Evolutionary conservation across 2,113 vertebrate genomes (phyloP), one percentile per base, ranked within the genome.

Genomic region (Xyliphius kryptos): DNA sequence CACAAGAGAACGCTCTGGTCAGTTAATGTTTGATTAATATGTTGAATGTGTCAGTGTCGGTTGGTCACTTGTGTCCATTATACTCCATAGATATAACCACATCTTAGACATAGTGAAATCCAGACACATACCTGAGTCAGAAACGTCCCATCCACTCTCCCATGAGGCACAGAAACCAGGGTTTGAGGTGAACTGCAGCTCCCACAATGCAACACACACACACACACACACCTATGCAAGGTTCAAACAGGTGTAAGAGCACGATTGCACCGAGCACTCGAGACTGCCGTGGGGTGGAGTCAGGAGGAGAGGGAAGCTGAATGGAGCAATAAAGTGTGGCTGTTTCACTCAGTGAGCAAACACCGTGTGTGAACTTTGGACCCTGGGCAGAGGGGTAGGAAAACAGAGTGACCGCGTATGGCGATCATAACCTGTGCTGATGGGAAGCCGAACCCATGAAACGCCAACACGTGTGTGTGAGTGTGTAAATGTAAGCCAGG

Each of bases 301-400:
- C 40, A 56, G 6, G 7, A 19, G 9, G 7, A 44, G n/a, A 50
- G 51, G 38, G 15, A 37, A 55, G 56, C 1, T 1, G 59, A 56
- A 32, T 6, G 32, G 41, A 14, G 20, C 10, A n/a, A n/a, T n/a
- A n/a, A n/a, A n/a, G n/a, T n/a, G n/a, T n/a, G n/a, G n/a, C n/a
- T n/a, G 38, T 32, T 49, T 26, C 22, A 58, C 15, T 38, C 49
- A 10, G 48, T 67, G 44, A 32, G 56, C 66, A 73, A 73, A 73
- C 57, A 69, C 19, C 15, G 50, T n/a, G 19, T n/a, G 5, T 73
- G 67, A 73, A 57, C 71, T 73, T 69, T 69, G 71, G 71, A 73
- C 67, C 54, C 53, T 67, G 52, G 49, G n/a, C 16, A 12, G 20
- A n/a, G n/a, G 12, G 46, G 53, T 40, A 32, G 54, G 36, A 52